Evolutionary conservation across 1,140 invertebrate genomes (phyloP), one percentile per base, ranked within the genome.

Genomic region (Heliconius eleuchia): DNA sequence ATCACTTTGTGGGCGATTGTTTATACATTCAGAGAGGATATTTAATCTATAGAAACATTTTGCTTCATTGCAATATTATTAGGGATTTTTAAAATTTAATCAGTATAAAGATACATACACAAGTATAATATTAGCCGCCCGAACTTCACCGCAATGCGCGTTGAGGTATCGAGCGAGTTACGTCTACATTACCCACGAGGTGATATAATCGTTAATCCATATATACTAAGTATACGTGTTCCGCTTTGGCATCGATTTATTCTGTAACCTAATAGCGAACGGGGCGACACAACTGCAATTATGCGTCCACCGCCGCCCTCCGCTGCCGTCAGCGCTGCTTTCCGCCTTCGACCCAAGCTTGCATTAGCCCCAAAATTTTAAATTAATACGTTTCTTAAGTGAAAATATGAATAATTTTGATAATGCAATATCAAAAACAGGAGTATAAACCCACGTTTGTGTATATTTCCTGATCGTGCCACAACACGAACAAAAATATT

Each of bases 1-100:
- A 96, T 96, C 95, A 96, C 95, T 95, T 96, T 95, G 95, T 95
- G 95, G 95, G 95, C 94, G 93, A 95, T 95, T 91, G 93, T 94
- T 92, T 93, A 87, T 92, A 91, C 89, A 92, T 92, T 93, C 91
- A 89, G 92, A 91, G 86, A 90, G 91, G 91, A 90, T 87, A 87
- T 86, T 66, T 91, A 90, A 87, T 91, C 88, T 92, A 93, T 91
- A 91, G 84, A 88, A 91, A 92, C 83, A 84, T 88, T 66, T 86
- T 89, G 90, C 88, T 87, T 91, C 85, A 84, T 86, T 89, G 90
- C 90, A 89, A 90, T 89, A 82, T 90, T 91, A 91, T 92, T 88
- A 89, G 84, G 85, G 88, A 86, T 81, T 79, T 82, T 90, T 92
- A 88, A 89, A 89, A 88, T 93, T 92, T 93, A 89, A 90, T 92